A percentile compares a stretch with the other conserved stretches of the same genome.
Evolutionary conservation across 2,113 vertebrate genomes (phyloP).

Genomic region (Nerophis ophidion): DNA sequence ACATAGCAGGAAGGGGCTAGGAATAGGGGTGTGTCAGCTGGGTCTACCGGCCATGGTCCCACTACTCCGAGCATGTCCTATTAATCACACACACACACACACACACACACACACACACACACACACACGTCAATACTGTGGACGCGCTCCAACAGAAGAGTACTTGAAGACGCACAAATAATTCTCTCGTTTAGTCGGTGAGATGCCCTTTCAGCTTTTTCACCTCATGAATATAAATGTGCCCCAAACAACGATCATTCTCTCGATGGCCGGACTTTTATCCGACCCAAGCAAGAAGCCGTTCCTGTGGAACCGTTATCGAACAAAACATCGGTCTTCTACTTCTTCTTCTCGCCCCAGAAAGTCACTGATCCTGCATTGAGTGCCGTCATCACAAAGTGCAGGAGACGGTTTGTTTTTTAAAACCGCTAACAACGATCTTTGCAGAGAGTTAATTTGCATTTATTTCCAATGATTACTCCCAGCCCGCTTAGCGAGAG

Average conservation of each 20-base stretch:
- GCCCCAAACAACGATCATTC: not conserved
- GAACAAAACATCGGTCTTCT: slow-evolving; percentile 13
- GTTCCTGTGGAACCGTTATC: slow-evolving; percentile 1
- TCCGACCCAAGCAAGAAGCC: slow-evolving; percentile 2
- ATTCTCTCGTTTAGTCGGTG: not conserved
- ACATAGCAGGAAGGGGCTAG: too few relatives aligned
- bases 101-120: slow-evolving; percentile 1
- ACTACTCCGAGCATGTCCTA: slow-evolving; percentile 59
- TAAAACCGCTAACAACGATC: too few relatives aligned
- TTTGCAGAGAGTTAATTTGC: not conserved
- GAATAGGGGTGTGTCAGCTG: slow-evolving; percentile 45
- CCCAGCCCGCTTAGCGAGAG: too few relatives aligned
- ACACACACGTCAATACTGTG: slow-evolving; percentile 17
- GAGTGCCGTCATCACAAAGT: not conserved
- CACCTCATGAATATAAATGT: slow-evolving; percentile 1
- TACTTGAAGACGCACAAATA: slow-evolving; percentile 7
- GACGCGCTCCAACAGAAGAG: slow-evolving; percentile 4
- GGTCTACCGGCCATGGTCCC: slow-evolving; percentile 64
- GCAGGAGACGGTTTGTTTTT: not conserved
- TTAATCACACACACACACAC: slow-evolving; percentile 44
- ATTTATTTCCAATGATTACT: not conserved
- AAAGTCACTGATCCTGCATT: slow-evolving; percentile 6
- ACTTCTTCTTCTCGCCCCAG: not conserved
- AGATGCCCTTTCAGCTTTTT: not conserved
- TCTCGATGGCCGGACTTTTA: not conserved